Evolutionary conservation across 2,797 vertebrate genomes (phyloP).

Genomic region (Acanthopagrus latus): DNA sequence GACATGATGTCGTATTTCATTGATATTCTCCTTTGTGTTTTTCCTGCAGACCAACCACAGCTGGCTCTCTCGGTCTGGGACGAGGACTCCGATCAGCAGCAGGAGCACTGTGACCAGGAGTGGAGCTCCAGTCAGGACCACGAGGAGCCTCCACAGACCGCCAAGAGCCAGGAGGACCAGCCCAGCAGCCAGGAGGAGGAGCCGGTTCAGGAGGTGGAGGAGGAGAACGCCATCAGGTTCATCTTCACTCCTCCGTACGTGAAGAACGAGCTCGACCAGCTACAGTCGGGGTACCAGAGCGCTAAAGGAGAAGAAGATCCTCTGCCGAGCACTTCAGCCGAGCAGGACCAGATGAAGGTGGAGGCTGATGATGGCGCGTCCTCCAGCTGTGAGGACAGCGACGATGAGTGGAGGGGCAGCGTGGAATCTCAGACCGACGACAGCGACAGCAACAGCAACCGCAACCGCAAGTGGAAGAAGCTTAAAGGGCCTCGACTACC

Average conservation of each 20-base stretch:
- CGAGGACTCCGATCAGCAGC: constrained; percentile 44
- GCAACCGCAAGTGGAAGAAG: constrained; percentile 9
- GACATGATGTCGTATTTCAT: no score
- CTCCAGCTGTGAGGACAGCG: constrained; percentile 17
- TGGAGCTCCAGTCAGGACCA: constrained; percentile 41
- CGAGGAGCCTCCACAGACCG: constrained; percentile 25
- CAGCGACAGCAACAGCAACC: constrained; percentile 7
- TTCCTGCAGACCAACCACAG: constrained; percentile 45
- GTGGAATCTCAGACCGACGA: constrained; percentile 10
- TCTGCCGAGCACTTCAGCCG: constrained; percentile 40
- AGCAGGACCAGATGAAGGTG: constrained; percentile 4
- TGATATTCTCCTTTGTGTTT: neutral
- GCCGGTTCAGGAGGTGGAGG: constrained; percentile 17
- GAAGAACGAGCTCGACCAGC: constrained; percentile 21
- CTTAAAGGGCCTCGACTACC: neutral
- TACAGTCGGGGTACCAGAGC: neutral
- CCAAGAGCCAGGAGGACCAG: neutral
- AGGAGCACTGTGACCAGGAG: constrained; percentile 23
- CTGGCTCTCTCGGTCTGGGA: constrained; percentile 65
- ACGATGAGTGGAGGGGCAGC: constrained; percentile 52
- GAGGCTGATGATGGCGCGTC: neutral
- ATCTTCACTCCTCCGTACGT: constrained; percentile 32
- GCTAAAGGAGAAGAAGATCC: neutral
- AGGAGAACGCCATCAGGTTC: constrained; percentile 41
- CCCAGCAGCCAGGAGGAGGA: neutral